Conservation (phyloP, 2,888 invertebrate genomes). For the Reticulitermes lucifugus region DNA sequence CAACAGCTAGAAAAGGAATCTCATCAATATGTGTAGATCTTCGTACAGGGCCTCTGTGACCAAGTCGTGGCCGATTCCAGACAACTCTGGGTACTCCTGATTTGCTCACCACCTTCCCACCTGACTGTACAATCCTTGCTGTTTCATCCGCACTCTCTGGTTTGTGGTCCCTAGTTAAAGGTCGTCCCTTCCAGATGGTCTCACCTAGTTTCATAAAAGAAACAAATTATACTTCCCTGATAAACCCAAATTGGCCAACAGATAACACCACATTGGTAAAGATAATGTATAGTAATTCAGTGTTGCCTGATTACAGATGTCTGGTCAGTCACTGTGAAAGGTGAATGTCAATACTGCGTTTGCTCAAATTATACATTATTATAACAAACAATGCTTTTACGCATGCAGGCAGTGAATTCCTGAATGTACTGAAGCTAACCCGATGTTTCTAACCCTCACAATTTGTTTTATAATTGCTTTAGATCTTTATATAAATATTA, state of each 20-base stretch:
- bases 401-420: too few relatives aligned
- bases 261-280: too few relatives aligned
- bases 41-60: constrained; percentile 88
- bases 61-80: constrained; percentile 92
- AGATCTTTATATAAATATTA: too few relatives aligned
- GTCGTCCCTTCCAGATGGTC: constrained; percentile 81
- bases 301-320: too few relatives aligned
- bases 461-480: too few relatives aligned
- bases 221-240: constrained; percentile 46
- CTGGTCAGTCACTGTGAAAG: too few relatives aligned
- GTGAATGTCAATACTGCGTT: too few relatives aligned
- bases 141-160: constrained; percentile 90
- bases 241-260: not conserved
- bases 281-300: too few relatives aligned
- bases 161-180: constrained; percentile 93
- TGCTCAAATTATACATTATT: too few relatives aligned
- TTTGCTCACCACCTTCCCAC: constrained; percentile 82
- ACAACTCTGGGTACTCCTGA: constrained; percentile 95
- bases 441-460: too few relatives aligned
- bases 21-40: constrained; percentile 92
- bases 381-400: too few relatives aligned
- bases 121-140: constrained; percentile 82
- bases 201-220: constrained; percentile 62
- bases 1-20: constrained; percentile 96
- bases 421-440: too few relatives aligned